Evolutionary conservation across 2,797 vertebrate genomes (phyloP), one percentile per base, ranked within the genome.

Genomic region (Acropternis orthonyx): DNA sequence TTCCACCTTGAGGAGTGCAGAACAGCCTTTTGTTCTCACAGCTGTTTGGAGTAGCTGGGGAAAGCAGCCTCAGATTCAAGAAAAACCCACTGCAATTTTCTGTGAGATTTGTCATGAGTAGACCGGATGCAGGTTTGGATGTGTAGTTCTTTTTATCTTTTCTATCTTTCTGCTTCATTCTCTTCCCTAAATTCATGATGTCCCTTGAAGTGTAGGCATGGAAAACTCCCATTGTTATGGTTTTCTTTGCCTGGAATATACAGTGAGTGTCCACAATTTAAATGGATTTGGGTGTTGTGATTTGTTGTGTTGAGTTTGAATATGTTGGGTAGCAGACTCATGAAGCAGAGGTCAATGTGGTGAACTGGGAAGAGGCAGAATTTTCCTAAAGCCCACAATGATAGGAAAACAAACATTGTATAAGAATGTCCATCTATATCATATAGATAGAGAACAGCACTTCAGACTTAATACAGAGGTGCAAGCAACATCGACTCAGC

Each of bases 301-400:
- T 61, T 32, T 18, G 6, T 4, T 43, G 10, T 34, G 16, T 65
- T 46, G 52, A 32, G 39, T 59, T 20, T 37, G 20, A 10, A 7
- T 51, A 20, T 34, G 10, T 1, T 75, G 44, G 4, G 12, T 55
- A 39, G 32, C 16, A 76, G 30, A 39, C 0, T 1, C 9, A 14
- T 12, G 5, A 2, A 23, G 5, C 27, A 37, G 16, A 82, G 9
- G 11, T 72, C 30, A 72, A 4, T 6, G 51, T 0, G 1, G 22
- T 46, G 49, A 85, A 58, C 16, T 19, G 12, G 23, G 27, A 6
- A 83, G 23, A 79, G 16, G 10, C 7, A 22, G 19, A 78, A 67
- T 8, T 43, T 88, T 73, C 36, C 26, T 46, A 20, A 80, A 83
- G 16, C 9, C 14, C 10, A 56, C 9, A 22, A 15, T 22, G 12